Conservation (phyloP, 2,113 vertebrate genomes). For the Limanda limanda region DNA sequence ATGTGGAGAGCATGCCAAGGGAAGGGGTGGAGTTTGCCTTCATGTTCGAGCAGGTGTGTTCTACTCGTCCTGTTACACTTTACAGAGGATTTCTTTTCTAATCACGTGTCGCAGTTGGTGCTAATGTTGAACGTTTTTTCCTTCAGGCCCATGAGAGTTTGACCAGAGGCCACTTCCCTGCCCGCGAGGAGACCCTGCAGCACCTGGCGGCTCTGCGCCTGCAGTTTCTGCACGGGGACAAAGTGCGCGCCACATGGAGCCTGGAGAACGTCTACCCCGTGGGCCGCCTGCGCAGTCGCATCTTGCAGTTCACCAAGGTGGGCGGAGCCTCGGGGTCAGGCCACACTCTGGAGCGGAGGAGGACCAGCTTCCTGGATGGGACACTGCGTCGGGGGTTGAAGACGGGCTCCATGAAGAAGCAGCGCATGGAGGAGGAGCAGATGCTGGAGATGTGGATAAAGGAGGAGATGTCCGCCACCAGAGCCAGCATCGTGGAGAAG, state of each 20-base stretch:
- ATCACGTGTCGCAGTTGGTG: no score
- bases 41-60: constrained; percentile 94
- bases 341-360: constrained; percentile 88
- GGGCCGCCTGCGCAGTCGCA: constrained; percentile 87
- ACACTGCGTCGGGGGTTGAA: constrained; percentile 90
- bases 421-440: constrained; percentile 92
- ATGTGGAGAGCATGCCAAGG: constrained; percentile 92
- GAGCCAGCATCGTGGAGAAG: constrained; percentile 89
- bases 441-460: constrained; percentile 97
- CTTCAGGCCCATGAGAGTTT: constrained; percentile 91
- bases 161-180: constrained; percentile 91
- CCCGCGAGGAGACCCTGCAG: constrained; percentile 91
- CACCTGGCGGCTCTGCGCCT: constrained; percentile 89
- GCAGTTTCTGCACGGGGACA: constrained; percentile 90
- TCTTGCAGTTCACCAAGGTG: constrained; percentile 89
- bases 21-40: constrained; percentile 95
- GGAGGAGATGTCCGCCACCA: constrained; percentile 91
- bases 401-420: constrained; percentile 91
- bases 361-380: constrained; percentile 91
- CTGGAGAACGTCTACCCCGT: constrained; percentile 91
- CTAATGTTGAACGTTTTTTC: neutral
- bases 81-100: constrained; percentile 45
- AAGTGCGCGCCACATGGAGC: constrained; percentile 84
- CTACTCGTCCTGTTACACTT: neutral
- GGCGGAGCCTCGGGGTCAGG: constrained; percentile 71